Evolutionary conservation across 2,888 invertebrate species (phyloP).

Genomic region (Tupiocoris notatus): DNA sequence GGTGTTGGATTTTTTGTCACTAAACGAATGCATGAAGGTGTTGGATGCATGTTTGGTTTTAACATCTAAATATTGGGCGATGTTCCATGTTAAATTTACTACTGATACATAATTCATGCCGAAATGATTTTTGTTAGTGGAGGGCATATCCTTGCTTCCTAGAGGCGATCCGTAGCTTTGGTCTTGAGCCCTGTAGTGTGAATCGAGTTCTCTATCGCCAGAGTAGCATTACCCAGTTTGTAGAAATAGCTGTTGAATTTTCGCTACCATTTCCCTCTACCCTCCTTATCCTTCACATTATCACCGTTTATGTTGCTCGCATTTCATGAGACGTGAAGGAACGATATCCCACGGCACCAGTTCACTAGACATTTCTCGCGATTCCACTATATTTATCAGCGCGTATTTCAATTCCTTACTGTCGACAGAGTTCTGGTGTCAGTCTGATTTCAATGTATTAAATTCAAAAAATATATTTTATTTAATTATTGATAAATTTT

Average conservation of each 20-base stretch:
- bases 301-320: constrained; percentile 1
- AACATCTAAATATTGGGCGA: constrained; percentile 1
- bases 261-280: background rate
- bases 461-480: too few relatives aligned
- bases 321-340: too few relatives aligned
- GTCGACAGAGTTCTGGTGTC: too few relatives aligned
- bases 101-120: background rate
- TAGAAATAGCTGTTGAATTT: constrained; percentile 18
- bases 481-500: too few relatives aligned
- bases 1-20: background rate
- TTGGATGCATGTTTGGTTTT: constrained; percentile 11
- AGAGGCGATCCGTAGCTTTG: constrained; percentile 2
- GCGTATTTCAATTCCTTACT: too few relatives aligned
- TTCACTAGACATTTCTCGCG: too few relatives aligned
- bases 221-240: constrained; percentile 6
- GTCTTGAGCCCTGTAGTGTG: constrained; percentile 26
- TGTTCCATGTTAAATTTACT: background rate
- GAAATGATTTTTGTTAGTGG: constrained; percentile 10
- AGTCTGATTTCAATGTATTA: too few relatives aligned
- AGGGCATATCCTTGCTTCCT: constrained; percentile 35
- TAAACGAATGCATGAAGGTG: constrained; percentile 15
- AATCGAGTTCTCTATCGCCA: background rate
- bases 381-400: too few relatives aligned
- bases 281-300: constrained; percentile 4
- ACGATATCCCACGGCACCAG: too few relatives aligned